Base-by-base conservation (phyloP, 2,888 invertebrate species). In the Miltochrista miniata region DNA sequence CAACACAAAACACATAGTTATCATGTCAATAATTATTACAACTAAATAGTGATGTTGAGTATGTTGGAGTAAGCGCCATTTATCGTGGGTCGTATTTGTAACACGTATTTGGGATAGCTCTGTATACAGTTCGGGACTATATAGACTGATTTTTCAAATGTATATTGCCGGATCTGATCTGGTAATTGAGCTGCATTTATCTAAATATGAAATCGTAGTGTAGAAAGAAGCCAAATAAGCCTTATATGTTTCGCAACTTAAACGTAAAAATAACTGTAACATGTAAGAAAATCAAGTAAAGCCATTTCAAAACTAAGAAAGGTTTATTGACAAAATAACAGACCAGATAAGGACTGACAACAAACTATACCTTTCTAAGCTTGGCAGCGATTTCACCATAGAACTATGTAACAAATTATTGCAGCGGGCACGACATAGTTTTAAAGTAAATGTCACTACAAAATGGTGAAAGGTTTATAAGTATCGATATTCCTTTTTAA, bases 401-500 rank as follows among this genome's bases (percentile, higher is more conserved):
- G 31, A 37, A 45, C 47, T 45, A 48, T 54, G 54, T 61, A 48
- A 56, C 50, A 44, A 33, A 33, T 43, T 36, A 47, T 68, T 68
- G 68, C 66, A 57, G 34, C 35, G 57, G 44, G 40, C 66, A 62
- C 68, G 65, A 67, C 54, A 68, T 45, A 68, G 49, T 68, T 67
- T 64, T 50, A 56, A 58, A 51, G 12, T 47, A 64, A 68, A 64
- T 68, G 65, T 61, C 62, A 62, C 54, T 46, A 13, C 48, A 61
- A 64, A 58, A 51, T 56, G 52, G 52, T 51, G 46, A 52, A 35
- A 51, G 31, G 45, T 38, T 48, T 37, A 55, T 50, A 58, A 60
- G 53, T 54, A 59, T 57, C 59, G 62, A 50, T 48, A 45, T 61
- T 51, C 42, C 34, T 12, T 31, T 7, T 14, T 13, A 36, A 14